These are phyloP conservation scores for Halocynthia aurantium DNA, from an alignment of 23 tunicate genomes.

Conservation along the genomic window DNA sequence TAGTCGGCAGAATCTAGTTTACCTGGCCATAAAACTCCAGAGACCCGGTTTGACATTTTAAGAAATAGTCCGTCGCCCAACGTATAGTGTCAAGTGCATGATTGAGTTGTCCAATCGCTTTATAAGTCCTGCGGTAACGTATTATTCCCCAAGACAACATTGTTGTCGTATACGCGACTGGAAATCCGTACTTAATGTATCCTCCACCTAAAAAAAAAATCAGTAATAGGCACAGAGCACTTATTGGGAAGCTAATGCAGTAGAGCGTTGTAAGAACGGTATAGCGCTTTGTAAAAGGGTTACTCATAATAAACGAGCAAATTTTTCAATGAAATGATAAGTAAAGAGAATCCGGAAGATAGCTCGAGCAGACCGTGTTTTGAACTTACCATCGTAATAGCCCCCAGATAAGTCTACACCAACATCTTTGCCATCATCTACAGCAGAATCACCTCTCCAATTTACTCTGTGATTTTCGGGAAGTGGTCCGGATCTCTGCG, in stretches of 20 bases:
- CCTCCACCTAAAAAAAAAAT: constrained; percentile 45
- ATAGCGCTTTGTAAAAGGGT: too few relatives aligned
- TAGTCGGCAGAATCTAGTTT: not conserved
- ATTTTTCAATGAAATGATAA: not conserved
- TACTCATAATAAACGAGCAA: too few relatives aligned
- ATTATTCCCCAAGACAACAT: constrained; percentile 81
- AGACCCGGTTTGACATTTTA: constrained; percentile 56
- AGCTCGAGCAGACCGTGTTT: not conserved
- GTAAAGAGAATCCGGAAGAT: not conserved
- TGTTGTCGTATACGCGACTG: constrained; percentile 74
- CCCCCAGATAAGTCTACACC: constrained; percentile 79
- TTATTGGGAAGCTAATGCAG: not conserved
- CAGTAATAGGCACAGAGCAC: not conserved
- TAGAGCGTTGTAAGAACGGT: not conserved
- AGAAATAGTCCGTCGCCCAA: constrained; percentile 98
- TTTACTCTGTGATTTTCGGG: constrained; percentile 71
- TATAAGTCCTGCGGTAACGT: constrained; percentile 69
- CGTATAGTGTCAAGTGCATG: constrained; percentile 59
- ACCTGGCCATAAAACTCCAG: constrained; percentile 83
- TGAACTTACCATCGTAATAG: constrained; percentile 75
- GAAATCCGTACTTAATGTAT: constrained; percentile 73
- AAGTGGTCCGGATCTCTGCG: constrained; percentile 72
- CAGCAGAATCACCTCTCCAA: constrained; percentile 79
- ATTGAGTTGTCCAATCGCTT: constrained; percentile 47
- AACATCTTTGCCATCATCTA: constrained; percentile 68